A percentile compares a stretch with the other conserved stretches of the same genome.
Conservation (phyloP, 1,140 invertebrate species). For the Coenobita brevimanus region DNA sequence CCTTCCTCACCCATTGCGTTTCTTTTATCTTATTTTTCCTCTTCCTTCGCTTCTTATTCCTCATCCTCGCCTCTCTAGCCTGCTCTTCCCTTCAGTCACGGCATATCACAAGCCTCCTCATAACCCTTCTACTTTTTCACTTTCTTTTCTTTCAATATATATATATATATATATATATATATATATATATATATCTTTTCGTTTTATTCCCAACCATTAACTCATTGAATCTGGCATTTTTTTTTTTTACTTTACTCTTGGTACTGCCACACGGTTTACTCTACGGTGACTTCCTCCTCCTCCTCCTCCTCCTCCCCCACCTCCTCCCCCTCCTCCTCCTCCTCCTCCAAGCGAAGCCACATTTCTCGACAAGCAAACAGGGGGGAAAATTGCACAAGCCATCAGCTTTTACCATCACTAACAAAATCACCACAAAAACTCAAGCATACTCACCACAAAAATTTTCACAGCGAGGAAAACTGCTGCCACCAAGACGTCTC, state of each 20-base stretch:
- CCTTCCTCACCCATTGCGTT: background rate
- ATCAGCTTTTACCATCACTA: too few relatives aligned
- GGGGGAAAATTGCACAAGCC: background rate
- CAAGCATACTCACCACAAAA: too few relatives aligned
- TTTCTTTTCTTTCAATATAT: too few relatives aligned
- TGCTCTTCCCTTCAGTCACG: background rate
- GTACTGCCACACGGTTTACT: too few relatives aligned
- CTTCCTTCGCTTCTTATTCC: background rate
- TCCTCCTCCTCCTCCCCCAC: too few relatives aligned
- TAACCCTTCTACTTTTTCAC: background rate
- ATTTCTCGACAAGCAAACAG: background rate
- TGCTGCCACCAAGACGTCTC: too few relatives aligned
- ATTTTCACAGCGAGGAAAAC: too few relatives aligned
- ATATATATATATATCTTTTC: too few relatives aligned
- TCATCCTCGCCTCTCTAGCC: background rate
- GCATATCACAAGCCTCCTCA: background rate
- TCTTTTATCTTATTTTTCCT: background rate
- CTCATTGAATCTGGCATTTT: background rate
- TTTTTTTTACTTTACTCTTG: background rate
- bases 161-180: too few relatives aligned
- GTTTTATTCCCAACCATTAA: background rate
- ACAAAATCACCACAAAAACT: too few relatives aligned
- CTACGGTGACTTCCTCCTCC: too few relatives aligned
- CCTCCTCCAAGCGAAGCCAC: background rate
- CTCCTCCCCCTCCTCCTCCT: background rate